phyloP scores from a whole-genome alignment of 2,113 vertebrate species.

The western clawed frog (Xenopus tropicalis) region UCB_Xtro_10.0 CM004452.2:14316001-14316500 shows the following conservation, averaged over 20 bases:
- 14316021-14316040: too few relatives aligned
- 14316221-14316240: not conserved
- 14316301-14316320: conserved; percentile 31
- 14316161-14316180: too few relatives aligned
- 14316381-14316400: conserved; percentile 34
- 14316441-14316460: conserved; percentile 1
- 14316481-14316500: not conserved
- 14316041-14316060: too few relatives aligned
- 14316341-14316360: conserved; percentile 26
- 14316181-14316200: too few relatives aligned
- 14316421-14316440: conserved; percentile 36
- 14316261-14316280: not conserved
- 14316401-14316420: conserved; percentile 5
- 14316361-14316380: conserved; percentile 26
- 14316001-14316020: too few relatives aligned
- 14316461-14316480: not conserved
- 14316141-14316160: too few relatives aligned
- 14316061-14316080: too few relatives aligned
- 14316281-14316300: not conserved
- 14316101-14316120: too few relatives aligned
- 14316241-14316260: not conserved
- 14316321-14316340: conserved; percentile 16
- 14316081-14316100: too few relatives aligned
- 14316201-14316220: too few relatives aligned
- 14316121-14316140: too few relatives aligned